These are phyloP conservation scores for Kobus ellipsiprymnus DNA, from an alignment of 2,113 vertebrate genomes.

Conservation along the genomic window DNA sequence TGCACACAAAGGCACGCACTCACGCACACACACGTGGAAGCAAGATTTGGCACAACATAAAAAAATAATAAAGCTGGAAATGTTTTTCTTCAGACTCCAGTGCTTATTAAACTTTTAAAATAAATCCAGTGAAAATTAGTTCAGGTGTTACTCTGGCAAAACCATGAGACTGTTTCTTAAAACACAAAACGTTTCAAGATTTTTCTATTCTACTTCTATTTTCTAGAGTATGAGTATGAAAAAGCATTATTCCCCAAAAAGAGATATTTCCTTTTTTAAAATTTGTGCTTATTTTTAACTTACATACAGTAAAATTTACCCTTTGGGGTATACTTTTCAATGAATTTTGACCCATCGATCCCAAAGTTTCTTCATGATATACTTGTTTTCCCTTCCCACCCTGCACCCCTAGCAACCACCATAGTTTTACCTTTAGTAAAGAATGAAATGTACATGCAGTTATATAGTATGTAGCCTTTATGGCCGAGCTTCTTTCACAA, in stretches of 20 bases:
- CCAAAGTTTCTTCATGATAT: not conserved
- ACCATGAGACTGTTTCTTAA: constrained; percentile 58
- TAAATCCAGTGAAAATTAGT: constrained; percentile 74
- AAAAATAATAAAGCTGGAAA: constrained; percentile 75
- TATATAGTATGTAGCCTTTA: not conserved
- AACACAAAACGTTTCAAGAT: constrained; percentile 53
- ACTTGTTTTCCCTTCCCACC: not conserved
- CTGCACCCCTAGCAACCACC: not conserved
- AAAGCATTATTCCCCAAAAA: not conserved
- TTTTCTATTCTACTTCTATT: not conserved
- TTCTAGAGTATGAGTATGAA: not conserved
- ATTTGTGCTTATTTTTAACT: not conserved
- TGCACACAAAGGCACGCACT: not conserved
- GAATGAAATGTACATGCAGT: not conserved
- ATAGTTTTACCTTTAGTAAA: not conserved
- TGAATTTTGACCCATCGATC: not conserved
- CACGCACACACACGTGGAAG: not conserved
- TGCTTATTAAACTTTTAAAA: constrained; percentile 74
- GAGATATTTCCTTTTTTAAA: not conserved
- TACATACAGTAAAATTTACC: not conserved
- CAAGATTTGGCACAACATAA: constrained; percentile 63
- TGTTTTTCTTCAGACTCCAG: constrained; percentile 69
- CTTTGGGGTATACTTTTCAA: not conserved
- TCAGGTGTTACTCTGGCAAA: constrained; percentile 74
- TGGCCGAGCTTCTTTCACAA: not conserved